These are phyloP conservation scores for Melanchra persicariae DNA, from an alignment of 2,888 invertebrate species.

Conservation along the genomic window DNA sequence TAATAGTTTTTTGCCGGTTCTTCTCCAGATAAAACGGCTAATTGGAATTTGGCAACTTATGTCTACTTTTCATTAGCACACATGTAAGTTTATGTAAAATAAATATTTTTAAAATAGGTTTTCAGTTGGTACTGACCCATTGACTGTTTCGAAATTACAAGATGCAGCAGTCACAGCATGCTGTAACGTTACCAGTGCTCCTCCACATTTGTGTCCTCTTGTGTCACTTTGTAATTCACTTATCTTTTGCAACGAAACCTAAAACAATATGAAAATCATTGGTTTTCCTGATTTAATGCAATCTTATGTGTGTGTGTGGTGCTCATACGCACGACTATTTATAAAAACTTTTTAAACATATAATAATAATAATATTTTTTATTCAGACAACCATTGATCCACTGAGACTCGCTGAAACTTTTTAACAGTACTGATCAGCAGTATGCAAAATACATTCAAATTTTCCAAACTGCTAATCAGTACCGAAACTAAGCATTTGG, in stretches of 20 bases:
- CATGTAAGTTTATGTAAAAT: background rate
- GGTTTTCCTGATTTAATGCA: background rate
- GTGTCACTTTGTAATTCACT: conserved; percentile 21
- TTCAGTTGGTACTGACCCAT: conserved; percentile 53
- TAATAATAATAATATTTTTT: too few relatives aligned
- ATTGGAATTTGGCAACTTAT: background rate
- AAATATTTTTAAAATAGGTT: background rate
- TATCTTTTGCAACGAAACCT: conserved; percentile 68
- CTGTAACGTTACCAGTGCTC: conserved; percentile 66
- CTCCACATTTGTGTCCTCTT: conserved; percentile 69
- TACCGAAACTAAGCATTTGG: too few relatives aligned
- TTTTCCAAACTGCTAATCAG: too few relatives aligned
- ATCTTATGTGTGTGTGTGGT: too few relatives aligned
- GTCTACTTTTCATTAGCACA: background rate
- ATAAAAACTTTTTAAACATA: too few relatives aligned
- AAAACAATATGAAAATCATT: conserved; percentile 18
- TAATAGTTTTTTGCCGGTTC: too few relatives aligned
- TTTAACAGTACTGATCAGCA: too few relatives aligned
- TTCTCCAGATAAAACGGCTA: background rate
- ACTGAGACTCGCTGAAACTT: too few relatives aligned
- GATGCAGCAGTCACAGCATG: conserved; percentile 68
- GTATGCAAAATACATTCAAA: too few relatives aligned
- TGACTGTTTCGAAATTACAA: conserved; percentile 56
- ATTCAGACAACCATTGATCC: too few relatives aligned
- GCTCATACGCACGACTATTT: too few relatives aligned